These are phyloP conservation scores for Pipistrellus pygmaeus DNA, from an alignment of 2,797 vertebrate genomes.

Conservation along the genomic window DNA sequence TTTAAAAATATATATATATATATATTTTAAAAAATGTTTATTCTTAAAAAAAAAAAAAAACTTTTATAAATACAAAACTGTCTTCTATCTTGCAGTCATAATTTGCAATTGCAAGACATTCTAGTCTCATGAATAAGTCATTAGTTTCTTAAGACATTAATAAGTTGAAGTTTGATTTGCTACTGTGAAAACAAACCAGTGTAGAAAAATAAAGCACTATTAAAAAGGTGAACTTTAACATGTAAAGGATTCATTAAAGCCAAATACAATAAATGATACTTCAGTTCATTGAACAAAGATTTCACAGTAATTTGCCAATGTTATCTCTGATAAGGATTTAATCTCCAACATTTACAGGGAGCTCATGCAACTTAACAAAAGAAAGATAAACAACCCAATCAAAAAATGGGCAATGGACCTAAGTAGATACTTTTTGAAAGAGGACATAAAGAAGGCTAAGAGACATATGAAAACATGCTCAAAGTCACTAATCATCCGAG, in stretches of 20 bases:
- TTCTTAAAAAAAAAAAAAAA: too few relatives aligned
- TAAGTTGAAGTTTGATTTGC: background rate
- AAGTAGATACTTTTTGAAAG: too few relatives aligned
- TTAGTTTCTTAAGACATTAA: slow-evolving; percentile 1
- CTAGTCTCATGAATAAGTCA: slow-evolving; percentile 8
- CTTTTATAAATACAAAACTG: background rate
- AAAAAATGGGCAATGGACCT: too few relatives aligned
- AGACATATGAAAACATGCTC: too few relatives aligned
- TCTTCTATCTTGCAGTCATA: background rate
- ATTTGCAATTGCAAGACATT: background rate
- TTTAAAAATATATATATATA: too few relatives aligned
- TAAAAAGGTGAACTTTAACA: slow-evolving; percentile 1
- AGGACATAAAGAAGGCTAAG: too few relatives aligned
- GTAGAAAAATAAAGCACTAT: background rate
- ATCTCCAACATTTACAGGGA: too few relatives aligned
- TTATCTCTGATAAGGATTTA: too few relatives aligned
- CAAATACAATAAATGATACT: background rate
- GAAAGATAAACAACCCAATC: too few relatives aligned
- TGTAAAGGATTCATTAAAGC: background rate
- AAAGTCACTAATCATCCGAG: too few relatives aligned
- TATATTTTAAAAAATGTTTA: too few relatives aligned
- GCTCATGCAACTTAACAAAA: too few relatives aligned
- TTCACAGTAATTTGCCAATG: background rate
- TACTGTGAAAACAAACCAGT: background rate
- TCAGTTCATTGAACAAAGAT: slow-evolving; percentile 20